Evolutionary conservation across 2,113 vertebrate genomes (phyloP), one percentile per base, ranked within the genome.

Genomic region (Alligator mississippiensis): DNA sequence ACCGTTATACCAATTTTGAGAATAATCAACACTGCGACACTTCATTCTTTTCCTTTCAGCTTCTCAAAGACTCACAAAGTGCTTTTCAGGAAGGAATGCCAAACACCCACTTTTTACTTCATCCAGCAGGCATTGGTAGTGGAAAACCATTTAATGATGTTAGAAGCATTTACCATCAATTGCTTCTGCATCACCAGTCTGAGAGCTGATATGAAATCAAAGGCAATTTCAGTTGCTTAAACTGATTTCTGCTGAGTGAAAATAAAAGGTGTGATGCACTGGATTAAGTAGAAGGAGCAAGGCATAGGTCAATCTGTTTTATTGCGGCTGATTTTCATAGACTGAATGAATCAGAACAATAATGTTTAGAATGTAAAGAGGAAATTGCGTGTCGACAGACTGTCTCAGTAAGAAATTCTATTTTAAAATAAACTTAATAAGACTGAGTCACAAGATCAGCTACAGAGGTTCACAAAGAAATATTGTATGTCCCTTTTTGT

Each of bases 1-100:
- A 55, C 85, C 75, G 87, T 94, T 92, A 87, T 87, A 89, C 24
- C 70, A 84, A 77, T 80, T 75, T 8, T 82, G 75, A 93, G 70
- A 95, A 77, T 55, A 90, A 85, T n/a, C 30, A 93, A 18, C 70
- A 80, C 80, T 12, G 3, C n/a, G 90, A 79, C 25, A 47, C 90
- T 74, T 47, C 6, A 22, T 74, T 74, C 70, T 74, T 74, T 86
- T 91, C 84, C 76, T 64, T 76, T 81, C 75, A 4, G 18, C 77
- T 93, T 93, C 77, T 94, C 77, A 58, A 54, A 77, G 55, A 68
- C 13, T n/a, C 12, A 1, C 80, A 88, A 94, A 91, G 57, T 6
- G 25, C 57, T 66, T 4, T 25, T 30, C 84, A 17, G 72, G 5
- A n/a, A 8, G 22, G 54, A 90, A 70, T 85, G 87, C 70, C 77